Evolutionary conservation across 2,113 vertebrate species (phyloP).

Genomic region (Pygoscelis antarcticus): DNA sequence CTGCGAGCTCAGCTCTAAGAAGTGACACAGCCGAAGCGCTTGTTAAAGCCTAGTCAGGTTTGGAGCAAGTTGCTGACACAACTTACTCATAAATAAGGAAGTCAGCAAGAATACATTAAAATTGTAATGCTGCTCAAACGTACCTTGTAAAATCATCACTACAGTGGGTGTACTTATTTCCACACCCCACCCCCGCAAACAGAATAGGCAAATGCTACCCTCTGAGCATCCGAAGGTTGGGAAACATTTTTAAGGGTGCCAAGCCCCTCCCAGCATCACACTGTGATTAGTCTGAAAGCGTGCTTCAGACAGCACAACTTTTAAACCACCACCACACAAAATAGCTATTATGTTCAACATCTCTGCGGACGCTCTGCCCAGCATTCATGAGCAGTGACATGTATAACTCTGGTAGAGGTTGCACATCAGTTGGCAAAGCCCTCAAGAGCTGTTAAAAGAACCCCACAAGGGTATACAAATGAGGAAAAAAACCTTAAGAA

Average conservation of each 20-base stretch:
- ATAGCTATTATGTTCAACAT: fast-evolving
- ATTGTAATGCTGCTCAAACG: background rate
- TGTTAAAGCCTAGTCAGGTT: background rate
- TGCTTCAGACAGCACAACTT: background rate
- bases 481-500: background rate
- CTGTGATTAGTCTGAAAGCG: fast-evolving
- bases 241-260: background rate
- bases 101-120: background rate
- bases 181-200: background rate
- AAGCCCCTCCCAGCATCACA: background rate
- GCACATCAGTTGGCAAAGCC: background rate
- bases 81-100: background rate
- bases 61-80: background rate
- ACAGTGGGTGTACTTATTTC: background rate
- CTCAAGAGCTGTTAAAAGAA: background rate
- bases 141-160: background rate
- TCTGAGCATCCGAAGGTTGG: background rate
- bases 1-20: background rate
- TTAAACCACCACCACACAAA: background rate
- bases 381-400: background rate
- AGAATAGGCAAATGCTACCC: background rate
- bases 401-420: fast-evolving
- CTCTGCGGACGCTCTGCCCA: background rate
- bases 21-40: background rate
- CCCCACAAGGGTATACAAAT: background rate